A percentile compares a stretch with the other conserved stretches of the same genome.
phyloP scores from a whole-genome alignment of 2,797 vertebrate species.

The Margarornis squamiger region DNA sequence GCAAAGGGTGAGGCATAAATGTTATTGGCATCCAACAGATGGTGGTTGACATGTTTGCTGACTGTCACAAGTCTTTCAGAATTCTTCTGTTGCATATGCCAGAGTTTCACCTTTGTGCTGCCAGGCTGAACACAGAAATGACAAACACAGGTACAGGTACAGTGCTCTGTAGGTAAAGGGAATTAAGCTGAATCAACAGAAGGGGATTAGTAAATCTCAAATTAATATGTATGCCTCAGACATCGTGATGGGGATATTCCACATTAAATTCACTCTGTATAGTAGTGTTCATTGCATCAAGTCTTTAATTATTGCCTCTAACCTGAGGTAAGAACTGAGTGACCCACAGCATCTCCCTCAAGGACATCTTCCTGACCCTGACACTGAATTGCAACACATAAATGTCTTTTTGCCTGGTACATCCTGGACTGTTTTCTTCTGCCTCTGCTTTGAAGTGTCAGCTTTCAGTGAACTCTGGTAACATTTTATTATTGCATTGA shows the following conservation, averaged over 20 bases:
- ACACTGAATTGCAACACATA: neutral
- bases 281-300: neutral
- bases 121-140: neutral
- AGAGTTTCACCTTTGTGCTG: constrained; percentile 31
- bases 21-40: neutral
- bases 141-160: neutral
- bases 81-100: neutral
- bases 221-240: neutral
- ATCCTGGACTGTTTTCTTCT: neutral
- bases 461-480: constrained; percentile 28
- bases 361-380: neutral
- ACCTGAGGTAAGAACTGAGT: neutral
- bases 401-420: neutral
- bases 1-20: neutral
- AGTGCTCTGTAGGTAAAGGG: neutral
- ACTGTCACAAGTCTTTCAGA: neutral
- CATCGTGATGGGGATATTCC: neutral
- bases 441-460: constrained; percentile 30
- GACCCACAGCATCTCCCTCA: neutral
- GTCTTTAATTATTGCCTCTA: neutral
- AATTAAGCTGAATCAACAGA: neutral
- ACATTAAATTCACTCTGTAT: neutral
- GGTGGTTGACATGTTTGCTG: neutral
- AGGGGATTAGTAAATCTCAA: neutral
- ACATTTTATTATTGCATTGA: neutral